These are phyloP conservation scores for Notospermus geniculatus DNA, from an alignment of 1,140 invertebrate genomes.

Conservation along the genomic window DNA sequence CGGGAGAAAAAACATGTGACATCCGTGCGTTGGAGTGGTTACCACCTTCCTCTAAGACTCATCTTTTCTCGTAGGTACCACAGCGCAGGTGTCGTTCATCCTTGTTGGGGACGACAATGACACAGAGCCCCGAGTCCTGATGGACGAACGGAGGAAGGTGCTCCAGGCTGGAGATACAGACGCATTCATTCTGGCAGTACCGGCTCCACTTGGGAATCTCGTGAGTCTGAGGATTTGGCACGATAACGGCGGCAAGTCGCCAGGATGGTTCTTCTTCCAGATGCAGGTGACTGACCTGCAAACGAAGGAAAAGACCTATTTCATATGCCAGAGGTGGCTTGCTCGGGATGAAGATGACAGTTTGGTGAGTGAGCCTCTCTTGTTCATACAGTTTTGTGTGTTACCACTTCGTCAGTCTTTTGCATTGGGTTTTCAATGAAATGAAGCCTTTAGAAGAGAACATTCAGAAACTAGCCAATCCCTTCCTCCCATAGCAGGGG, in stretches of 20 bases:
- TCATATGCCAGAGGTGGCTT: slow-evolving; percentile 22
- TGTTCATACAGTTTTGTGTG: too few relatives aligned
- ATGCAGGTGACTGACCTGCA: slow-evolving; percentile 19
- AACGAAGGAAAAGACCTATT: slow-evolving; percentile 22
- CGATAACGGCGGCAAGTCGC: slow-evolving; percentile 18
- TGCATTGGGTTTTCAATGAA: too few relatives aligned
- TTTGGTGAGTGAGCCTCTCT: slow-evolving; percentile 14
- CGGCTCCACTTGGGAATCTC: slow-evolving; percentile 28
- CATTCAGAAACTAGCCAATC: too few relatives aligned
- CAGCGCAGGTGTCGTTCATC: slow-evolving; percentile 34
- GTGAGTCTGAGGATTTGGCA: slow-evolving; percentile 26
- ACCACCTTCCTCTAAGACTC: not conserved
- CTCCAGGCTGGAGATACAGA: slow-evolving; percentile 27
- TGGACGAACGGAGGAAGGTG: slow-evolving; percentile 28
- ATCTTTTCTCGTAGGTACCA: slow-evolving; percentile 23
- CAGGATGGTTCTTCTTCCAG: slow-evolving; percentile 18
- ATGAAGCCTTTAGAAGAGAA: too few relatives aligned
- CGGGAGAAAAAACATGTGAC: too few relatives aligned
- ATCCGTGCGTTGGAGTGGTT: too few relatives aligned
- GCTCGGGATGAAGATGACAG: slow-evolving; percentile 19
- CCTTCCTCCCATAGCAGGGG: too few relatives aligned
- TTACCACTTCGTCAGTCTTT: too few relatives aligned
- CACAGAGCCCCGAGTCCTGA: slow-evolving; percentile 28
- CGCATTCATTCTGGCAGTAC: slow-evolving; percentile 33
- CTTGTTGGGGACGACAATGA: slow-evolving; percentile 33